Conservation (phyloP, 2,797 vertebrate species). For the Pangasius mekongensis region DNA sequence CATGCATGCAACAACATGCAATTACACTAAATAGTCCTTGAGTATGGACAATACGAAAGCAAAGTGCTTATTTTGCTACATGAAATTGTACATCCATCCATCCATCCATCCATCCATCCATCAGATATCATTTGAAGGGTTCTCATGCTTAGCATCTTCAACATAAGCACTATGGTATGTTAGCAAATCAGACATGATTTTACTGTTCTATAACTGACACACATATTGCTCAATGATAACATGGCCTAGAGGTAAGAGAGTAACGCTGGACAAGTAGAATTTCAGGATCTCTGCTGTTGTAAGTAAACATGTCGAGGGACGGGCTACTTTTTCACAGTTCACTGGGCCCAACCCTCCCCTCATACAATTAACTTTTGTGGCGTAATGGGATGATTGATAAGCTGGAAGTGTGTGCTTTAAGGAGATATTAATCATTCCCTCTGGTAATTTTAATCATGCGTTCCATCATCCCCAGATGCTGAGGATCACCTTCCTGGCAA, state of each 20-base stretch:
- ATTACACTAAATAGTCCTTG: constrained; percentile 64
- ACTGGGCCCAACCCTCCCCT: constrained; percentile 93
- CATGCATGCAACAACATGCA: constrained; percentile 38
- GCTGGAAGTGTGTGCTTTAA: constrained; percentile 99
- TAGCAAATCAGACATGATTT: not conserved
- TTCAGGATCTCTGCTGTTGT: constrained; percentile 86
- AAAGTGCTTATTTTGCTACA: constrained; percentile 21
- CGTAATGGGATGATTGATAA: constrained; percentile 99
- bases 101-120: constrained; percentile 24
- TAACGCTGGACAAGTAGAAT: constrained; percentile 76
- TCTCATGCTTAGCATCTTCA: not conserved
- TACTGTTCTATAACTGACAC: not conserved
- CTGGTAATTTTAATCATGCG: constrained; percentile 98
- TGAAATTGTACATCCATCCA: constrained; percentile 27
- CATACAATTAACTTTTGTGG: constrained; percentile 95
- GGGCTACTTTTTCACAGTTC: constrained; percentile 97
- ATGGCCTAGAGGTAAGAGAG: constrained; percentile 11
- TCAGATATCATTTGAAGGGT: not conserved
- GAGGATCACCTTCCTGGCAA: constrained; percentile 97
- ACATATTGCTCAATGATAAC: not conserved
- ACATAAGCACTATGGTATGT: not conserved
- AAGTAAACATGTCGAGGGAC: constrained; percentile 99
- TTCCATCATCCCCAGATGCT: constrained; percentile 99
- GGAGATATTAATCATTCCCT: constrained; percentile 99
- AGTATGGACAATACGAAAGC: constrained; percentile 1